Evolutionary conservation across 2,888 invertebrate species (phyloP).

Genomic region (Margaritifera margaritifera): DNA sequence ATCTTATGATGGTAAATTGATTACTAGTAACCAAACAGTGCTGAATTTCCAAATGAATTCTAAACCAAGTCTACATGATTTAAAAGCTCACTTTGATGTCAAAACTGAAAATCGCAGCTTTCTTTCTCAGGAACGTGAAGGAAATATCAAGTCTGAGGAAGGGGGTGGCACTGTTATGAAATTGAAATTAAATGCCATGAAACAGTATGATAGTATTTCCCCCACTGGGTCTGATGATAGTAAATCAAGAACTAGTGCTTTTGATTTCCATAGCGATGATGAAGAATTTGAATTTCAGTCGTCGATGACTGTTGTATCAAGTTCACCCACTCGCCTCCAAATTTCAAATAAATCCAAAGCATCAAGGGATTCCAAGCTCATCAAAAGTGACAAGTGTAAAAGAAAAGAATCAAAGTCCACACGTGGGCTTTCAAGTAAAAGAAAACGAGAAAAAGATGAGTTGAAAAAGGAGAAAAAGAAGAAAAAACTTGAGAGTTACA

Average conservation of each 20-base stretch:
- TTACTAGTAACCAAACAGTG: too few relatives aligned
- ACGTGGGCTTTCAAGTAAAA: constrained; percentile 50
- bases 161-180: constrained; percentile 30
- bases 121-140: constrained; percentile 33
- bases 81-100: constrained; percentile 42
- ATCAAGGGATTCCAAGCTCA: constrained; percentile 43
- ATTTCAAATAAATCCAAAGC: constrained; percentile 57
- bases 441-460: constrained; percentile 59
- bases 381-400: constrained; percentile 61
- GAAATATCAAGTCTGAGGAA: constrained; percentile 18
- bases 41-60: constrained; percentile 8
- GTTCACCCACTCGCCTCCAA: constrained; percentile 55
- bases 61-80: constrained; percentile 35
- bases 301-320: constrained; percentile 44
- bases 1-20: too few relatives aligned
- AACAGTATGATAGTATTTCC: constrained; percentile 36
- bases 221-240: constrained; percentile 37
- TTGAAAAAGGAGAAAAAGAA: constrained; percentile 59
- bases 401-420: constrained; percentile 56
- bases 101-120: constrained; percentile 31
- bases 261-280: constrained; percentile 66
- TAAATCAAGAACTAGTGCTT: constrained; percentile 46
- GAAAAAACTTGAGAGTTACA: constrained; percentile 46
- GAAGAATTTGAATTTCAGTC: constrained; percentile 53
- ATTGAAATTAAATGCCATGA: constrained; percentile 39